Percentiles rank a stretch among this genome's conserved stretches.
Conservation (phyloP, 2,888 invertebrate genomes). For the Chrysina gloriosa region DNA sequence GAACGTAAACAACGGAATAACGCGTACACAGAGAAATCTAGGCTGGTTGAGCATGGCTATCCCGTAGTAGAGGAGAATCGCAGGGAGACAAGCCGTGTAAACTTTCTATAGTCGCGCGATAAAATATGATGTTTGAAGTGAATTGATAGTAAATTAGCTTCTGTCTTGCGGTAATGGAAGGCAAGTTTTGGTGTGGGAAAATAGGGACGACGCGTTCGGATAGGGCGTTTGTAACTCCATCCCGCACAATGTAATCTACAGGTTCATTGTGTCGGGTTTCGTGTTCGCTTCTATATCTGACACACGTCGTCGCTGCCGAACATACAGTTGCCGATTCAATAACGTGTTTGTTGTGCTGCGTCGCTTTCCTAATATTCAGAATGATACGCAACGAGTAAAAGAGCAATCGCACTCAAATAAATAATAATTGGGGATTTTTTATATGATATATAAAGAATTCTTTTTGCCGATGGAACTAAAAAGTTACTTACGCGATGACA, state of each 20-base stretch:
- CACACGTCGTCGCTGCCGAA: constrained; percentile 45
- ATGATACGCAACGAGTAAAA: neutral
- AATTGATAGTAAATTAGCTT: constrained; percentile 50
- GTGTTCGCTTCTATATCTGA: constrained; percentile 53
- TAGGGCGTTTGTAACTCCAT: constrained; percentile 43
- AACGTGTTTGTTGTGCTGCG: constrained; percentile 29
- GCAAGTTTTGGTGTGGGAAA: constrained; percentile 44
- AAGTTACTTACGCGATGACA: no score
- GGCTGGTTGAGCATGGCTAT: constrained; percentile 10
- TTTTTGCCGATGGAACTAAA: no score
- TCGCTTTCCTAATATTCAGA: constrained; percentile 28
- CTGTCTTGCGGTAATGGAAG: constrained; percentile 47
- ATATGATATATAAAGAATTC: no score
- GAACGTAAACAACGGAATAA: constrained; percentile 29
- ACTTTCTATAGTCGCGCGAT: constrained; percentile 41
- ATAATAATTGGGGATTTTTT: no score
- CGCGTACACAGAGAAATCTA: constrained; percentile 24
- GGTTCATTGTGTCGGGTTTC: constrained; percentile 56
- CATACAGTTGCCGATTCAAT: constrained; percentile 28
- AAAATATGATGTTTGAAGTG: constrained; percentile 46
- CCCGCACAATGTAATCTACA: constrained; percentile 60
- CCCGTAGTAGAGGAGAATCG: constrained; percentile 7
- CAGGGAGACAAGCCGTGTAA: constrained; percentile 28
- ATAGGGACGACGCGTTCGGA: constrained; percentile 23
- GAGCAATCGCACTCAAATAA: constrained; percentile 2